These are phyloP conservation scores for Trachythela sp. DNA, from an alignment of 64 coral and sea anemone genomes.

Conservation along the genomic window DNA sequence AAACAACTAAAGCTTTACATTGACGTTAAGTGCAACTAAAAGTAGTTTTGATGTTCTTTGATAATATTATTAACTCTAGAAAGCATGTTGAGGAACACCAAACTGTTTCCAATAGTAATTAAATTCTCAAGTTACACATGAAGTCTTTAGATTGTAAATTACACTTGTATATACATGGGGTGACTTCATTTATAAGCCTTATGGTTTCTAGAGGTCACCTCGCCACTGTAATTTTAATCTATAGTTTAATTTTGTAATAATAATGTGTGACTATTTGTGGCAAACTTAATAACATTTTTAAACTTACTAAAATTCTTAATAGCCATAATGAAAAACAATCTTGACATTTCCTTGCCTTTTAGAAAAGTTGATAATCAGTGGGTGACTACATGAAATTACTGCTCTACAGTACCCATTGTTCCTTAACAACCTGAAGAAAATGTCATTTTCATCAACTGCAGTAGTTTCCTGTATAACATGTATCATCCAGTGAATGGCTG, in stretches of 20 bases:
- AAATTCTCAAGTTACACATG: too few relatives aligned
- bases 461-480: neutral
- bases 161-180: too few relatives aligned
- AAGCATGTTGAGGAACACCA: neutral
- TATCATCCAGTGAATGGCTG: neutral
- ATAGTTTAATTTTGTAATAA: too few relatives aligned
- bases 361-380: neutral
- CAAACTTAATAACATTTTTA: too few relatives aligned
- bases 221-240: too few relatives aligned
- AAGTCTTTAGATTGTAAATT: too few relatives aligned
- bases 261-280: too few relatives aligned
- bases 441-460: neutral
- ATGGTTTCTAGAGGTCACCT: too few relatives aligned
- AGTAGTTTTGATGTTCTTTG: neutral
- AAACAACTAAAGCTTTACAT: neutral
- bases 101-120: neutral
- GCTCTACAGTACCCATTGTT: neutral
- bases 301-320: too few relatives aligned
- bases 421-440: neutral
- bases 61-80: neutral
- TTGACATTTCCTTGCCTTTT: neutral
- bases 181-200: too few relatives aligned
- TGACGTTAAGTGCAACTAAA: neutral
- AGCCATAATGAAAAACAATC: neutral
- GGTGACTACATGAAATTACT: neutral